Base-by-base conservation (phyloP, 1,140 invertebrate species). In the Neodiprion fabricii region DNA sequence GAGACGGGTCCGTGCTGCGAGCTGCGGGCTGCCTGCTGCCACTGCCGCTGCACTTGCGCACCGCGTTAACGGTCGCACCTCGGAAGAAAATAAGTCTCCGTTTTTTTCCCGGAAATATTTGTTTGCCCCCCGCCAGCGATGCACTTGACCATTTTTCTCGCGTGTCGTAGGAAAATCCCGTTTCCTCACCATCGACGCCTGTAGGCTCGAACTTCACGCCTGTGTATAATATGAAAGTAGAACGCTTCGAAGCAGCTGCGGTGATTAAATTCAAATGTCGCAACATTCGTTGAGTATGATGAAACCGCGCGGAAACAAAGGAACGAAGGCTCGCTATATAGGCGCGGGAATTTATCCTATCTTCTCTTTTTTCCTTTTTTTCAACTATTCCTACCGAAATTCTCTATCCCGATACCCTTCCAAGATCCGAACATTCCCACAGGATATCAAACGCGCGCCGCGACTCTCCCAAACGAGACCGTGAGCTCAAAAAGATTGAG, bases 361-460 rank as follows among this genome's bases (percentile, higher is more conserved):
- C 53, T 4, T 14, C n/a, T 61, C 14, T 61, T 9, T 61, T 9
- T 61, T 7, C n/a, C n/a, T 9, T 61, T 61, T 61, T 61, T 61
- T 9, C 5, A 5, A 14, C 53, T 61, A 61, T 61, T 61, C 53
- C 11, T 17, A 12, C n/a, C 53, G 53, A 61, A 61, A 61, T 61
- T 61, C 53, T 61, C 53, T 61, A 61, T 61, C 8, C 53, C 53
- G 53, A 61, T 61, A 9, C 53, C 53, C n/a, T 17, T 12, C 53
- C 5, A 61, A 17, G n/a, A 61, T 17, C 53, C 11, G 11, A 17
- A 61, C 53, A 61, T 61, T 61, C 53, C 53, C 53, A 61, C 53
- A 61, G 53, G 53, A 61, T 61, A 61, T 61, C 53, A 61, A 61
- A 61, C 11, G 53, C 53, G n/a, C 53, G 53, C 53, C 53, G 53